Base-by-base conservation (phyloP, 2,888 invertebrate genomes). In the Protonemura montana region DNA sequence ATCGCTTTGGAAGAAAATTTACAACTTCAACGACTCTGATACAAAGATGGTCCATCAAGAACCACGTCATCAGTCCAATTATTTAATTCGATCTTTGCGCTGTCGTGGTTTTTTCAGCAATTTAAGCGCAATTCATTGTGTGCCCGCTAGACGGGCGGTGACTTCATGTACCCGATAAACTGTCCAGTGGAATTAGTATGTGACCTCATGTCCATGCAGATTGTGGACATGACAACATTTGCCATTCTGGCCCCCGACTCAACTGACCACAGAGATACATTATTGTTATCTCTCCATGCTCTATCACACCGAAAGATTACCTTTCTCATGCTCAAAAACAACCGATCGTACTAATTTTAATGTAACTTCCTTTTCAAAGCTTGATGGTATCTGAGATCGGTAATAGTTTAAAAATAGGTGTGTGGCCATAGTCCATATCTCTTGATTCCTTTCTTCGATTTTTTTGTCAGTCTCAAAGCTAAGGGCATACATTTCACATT, bases 151-250 rank as follows among this genome's bases (percentile, higher is more conserved):
- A 59, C 59, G 3, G 78, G 78, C 13, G 78, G n/a, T 78, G 78
- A 78, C 78, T 78, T 78, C 78, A 78, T 78, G 35, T 6, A 10
- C 35, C 10, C 59, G 59, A 59, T 78, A 78, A 78, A 21, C 78
- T 78, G 78, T n/a, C 78, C 77, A 25, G 13, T 27, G 13, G 78
- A 78, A 78, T 78, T 78, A 78, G 78, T 78, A 0, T 27, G 78
- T 78, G 78, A 78, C 27, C 78, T 78, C 78, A 78, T 28, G 26
- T 35, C 35, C 35, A 35, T 35, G 35, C 35, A 35, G 35, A 35
- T 35, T 10, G 35, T 10, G 35, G 35, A 35, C 35, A 35, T 35
- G 35, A 35, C 35, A 35, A 10, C 35, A 35, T 10, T 35, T 35
- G 35, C 35, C 35, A 35, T 35, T 10, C 10, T 35, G 10, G 3